Evolutionary conservation across 2,888 invertebrate genomes (phyloP), one percentile per base, ranked within the genome.

Genomic region (Choreutis nemorana): DNA sequence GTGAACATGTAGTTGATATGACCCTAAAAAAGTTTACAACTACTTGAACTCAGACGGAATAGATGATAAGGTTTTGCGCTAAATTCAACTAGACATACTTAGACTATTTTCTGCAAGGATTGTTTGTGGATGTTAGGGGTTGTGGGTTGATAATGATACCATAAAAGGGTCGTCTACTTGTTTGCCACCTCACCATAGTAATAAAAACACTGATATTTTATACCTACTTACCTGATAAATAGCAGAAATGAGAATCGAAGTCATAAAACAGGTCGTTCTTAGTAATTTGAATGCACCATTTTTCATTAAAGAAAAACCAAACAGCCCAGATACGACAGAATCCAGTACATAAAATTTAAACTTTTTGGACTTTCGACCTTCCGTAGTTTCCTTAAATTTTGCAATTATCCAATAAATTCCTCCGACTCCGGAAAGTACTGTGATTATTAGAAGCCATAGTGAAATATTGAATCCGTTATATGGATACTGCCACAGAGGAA

Each of bases 171-270:
- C n/a, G n/a, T n/a, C n/a, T n/a, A n/a, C n/a, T n/a, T n/a, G n/a
- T n/a, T n/a, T n/a, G n/a, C n/a, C n/a, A n/a, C n/a, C n/a, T n/a
- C n/a, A n/a, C n/a, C n/a, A n/a, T n/a, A n/a, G n/a, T n/a, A n/a
- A n/a, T n/a, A n/a, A n/a, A n/a, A n/a, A n/a, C n/a, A n/a, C n/a
- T n/a, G n/a, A n/a, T n/a, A n/a, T n/a, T n/a, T n/a, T n/a, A n/a
- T n/a, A n/a, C n/a, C n/a, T n/a, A 40, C 49, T 48, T 37, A 61
- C 65, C 45, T 63, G 65, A 41, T 55, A 62, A 3, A 44, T 16
- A 9, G 59, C 48, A 6, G 45, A 21, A 13, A 62, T 36, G 7
- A 55, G 42, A 3, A 65, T 36, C 0, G 64, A 62, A 16, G 36
- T 33, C 12, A 46, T 28, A 7, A 66, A 40, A 23, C 56, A 55